A percentile compares a stretch with the other conserved stretches of the same genome.
Evolutionary conservation across 35 echinoderm and acorn worm genomes (phyloP).

Genomic region (Hemicentrotus pulcherrimus): DNA sequence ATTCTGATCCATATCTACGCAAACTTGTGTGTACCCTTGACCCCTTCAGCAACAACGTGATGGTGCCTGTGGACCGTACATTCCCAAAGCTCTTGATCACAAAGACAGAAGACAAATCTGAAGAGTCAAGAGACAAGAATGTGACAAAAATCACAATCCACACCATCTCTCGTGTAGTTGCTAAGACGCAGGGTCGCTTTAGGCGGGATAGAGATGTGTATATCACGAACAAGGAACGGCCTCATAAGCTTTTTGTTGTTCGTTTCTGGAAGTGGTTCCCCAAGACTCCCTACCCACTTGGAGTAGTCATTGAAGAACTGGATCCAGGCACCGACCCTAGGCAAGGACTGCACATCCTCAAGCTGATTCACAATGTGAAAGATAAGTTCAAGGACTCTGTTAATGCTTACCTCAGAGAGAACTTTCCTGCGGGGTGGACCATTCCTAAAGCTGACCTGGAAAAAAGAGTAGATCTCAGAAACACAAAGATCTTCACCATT

Average conservation of each 20-base stretch:
- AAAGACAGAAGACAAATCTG: slow-evolving; percentile 23
- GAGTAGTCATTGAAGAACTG: slow-evolving; percentile 73
- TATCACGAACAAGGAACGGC: slow-evolving; percentile 72
- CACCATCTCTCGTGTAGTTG: slow-evolving; percentile 23
- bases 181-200: not conserved
- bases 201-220: slow-evolving; percentile 28
- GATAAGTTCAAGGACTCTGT: slow-evolving; percentile 54
- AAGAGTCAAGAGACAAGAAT: not conserved
- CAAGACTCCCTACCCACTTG: slow-evolving; percentile 65
- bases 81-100: slow-evolving; percentile 64
- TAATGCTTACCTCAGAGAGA: slow-evolving; percentile 36
- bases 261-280: slow-evolving; percentile 56
- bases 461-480: slow-evolving; percentile 60
- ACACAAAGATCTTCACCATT: slow-evolving; percentile 72
- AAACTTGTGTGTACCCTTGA: slow-evolving; percentile 69
- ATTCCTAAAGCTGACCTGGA: slow-evolving; percentile 73
- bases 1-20: slow-evolving; percentile 35
- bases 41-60: slow-evolving; percentile 53
- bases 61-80: slow-evolving; percentile 70
- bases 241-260: slow-evolving; percentile 70
- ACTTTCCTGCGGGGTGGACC: slow-evolving; percentile 67
- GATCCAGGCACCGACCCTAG: slow-evolving; percentile 47
- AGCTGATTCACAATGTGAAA: slow-evolving; percentile 73
- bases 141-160: slow-evolving; percentile 40
- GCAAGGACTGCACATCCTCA: slow-evolving; percentile 78